Percentiles rank a stretch among this genome's conserved stretches.
phyloP scores from a whole-genome alignment of 1,140 invertebrate species.

The Platorchestia sp. region DNA sequence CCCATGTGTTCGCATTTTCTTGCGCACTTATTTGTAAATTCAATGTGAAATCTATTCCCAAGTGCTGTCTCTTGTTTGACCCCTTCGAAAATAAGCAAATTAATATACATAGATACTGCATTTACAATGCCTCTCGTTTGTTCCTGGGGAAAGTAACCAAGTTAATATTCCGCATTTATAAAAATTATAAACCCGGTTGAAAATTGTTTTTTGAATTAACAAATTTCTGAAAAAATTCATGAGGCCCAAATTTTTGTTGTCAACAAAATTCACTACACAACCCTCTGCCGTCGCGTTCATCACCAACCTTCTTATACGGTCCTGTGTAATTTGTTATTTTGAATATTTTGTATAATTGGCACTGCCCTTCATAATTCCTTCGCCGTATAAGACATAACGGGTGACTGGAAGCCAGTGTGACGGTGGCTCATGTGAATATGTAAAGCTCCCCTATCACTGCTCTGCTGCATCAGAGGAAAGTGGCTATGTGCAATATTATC shows the following conservation, averaged over 20 bases:
- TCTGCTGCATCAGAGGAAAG: not conserved
- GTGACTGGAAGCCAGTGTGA: not conserved
- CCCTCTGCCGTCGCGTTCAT: not conserved
- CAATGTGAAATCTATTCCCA: not conserved
- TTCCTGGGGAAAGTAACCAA: not conserved
- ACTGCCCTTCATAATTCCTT: not conserved
- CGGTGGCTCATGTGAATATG: not conserved
- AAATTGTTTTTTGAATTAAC: not conserved
- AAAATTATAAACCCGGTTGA: not conserved
- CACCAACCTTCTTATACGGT: not conserved
- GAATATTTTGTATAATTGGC: not conserved
- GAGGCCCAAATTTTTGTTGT: not conserved
- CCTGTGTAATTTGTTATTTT: not conserved
- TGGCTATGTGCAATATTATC: not conserved
- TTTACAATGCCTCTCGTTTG: not conserved
- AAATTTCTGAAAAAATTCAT: not conserved
- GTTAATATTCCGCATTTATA: not conserved
- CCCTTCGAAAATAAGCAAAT: not conserved
- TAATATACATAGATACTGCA: no score
- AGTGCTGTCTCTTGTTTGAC: not conserved
- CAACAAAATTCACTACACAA: not conserved
- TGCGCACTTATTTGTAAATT: not conserved
- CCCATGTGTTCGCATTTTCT: not conserved
- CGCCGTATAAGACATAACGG: not conserved
- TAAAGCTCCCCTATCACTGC: not conserved